phyloP scores from a whole-genome alignment of 1,140 invertebrate genomes.

The Radopholus similis region DNA sequence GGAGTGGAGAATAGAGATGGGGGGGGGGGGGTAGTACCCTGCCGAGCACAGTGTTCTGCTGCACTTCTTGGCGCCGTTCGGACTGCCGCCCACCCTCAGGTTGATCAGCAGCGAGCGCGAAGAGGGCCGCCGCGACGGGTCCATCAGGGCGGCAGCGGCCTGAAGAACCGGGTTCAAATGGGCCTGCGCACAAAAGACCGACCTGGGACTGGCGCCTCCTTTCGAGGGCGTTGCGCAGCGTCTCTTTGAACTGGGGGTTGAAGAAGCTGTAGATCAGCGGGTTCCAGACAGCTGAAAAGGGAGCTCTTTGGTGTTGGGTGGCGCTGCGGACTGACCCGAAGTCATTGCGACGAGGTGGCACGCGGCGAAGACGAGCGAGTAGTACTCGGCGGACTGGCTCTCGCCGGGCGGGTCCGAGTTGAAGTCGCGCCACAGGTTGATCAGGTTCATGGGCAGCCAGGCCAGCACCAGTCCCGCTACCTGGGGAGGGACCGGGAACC shows the following conservation, averaged over 20 bases:
- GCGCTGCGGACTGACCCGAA: constrained; percentile 51
- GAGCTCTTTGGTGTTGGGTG: too few species aligned
- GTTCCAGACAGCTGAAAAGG: constrained; percentile 62
- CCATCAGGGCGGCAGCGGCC: too few species aligned
- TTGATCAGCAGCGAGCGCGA: too few species aligned
- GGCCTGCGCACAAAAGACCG: too few species aligned
- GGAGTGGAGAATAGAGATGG: too few species aligned
- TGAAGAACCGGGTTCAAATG: too few species aligned
- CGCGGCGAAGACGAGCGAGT: constrained; percentile 62
- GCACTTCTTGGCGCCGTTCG: too few species aligned
- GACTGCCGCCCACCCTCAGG: too few species aligned
- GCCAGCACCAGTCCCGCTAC: constrained; percentile 57
- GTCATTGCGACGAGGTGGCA: constrained; percentile 66
- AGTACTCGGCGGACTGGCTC: constrained; percentile 33
- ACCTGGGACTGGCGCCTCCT: constrained; percentile 12
- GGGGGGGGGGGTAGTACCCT: too few species aligned
- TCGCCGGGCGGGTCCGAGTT: constrained; percentile 3
- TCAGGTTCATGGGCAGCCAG: constrained; percentile 65
- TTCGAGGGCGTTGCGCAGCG: constrained; percentile 20
- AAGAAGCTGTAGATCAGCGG: constrained; percentile 66
- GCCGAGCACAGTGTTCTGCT: too few species aligned
- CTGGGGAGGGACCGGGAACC: not conserved
- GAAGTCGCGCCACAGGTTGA: constrained; percentile 62
- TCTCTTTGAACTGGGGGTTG: constrained; percentile 49
- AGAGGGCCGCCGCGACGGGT: too few species aligned